These are phyloP conservation scores for Pollenia labialis DNA, from an alignment of 2,888 invertebrate species.

Conservation along the genomic window DNA sequence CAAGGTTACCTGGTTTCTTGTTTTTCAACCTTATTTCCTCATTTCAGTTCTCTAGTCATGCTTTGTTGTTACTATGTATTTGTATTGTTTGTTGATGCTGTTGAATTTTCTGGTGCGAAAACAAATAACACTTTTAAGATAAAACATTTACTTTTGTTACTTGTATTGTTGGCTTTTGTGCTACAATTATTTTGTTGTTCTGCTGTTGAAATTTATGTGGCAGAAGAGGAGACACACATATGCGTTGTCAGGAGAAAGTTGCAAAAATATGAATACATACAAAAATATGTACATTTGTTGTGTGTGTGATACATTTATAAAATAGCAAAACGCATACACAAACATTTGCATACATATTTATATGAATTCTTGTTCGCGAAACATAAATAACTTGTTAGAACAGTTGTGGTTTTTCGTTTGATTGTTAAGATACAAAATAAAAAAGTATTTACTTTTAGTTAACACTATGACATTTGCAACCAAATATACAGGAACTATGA, in stretches of 20 bases:
- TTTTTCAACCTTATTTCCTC: background rate
- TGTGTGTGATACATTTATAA: no score
- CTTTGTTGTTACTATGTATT: background rate
- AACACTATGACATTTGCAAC: background rate
- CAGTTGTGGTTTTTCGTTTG: constrained; percentile 26
- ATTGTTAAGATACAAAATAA: background rate
- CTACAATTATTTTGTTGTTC: background rate
- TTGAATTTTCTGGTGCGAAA: constrained; percentile 35
- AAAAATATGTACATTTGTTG: background rate
- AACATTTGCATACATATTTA: background rate
- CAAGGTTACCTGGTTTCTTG: constrained; percentile 11
- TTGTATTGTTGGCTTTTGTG: background rate
- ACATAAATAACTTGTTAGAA: constrained; percentile 18
- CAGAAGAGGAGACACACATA: background rate
- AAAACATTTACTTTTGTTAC: constrained; percentile 35
- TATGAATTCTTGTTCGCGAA: background rate
- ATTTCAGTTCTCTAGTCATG: background rate
- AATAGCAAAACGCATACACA: no score
- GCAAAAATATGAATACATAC: background rate
- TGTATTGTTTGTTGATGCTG: background rate
- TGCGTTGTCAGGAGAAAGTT: background rate
- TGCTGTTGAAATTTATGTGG: constrained; percentile 5
- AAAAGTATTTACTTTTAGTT: constrained; percentile 29
- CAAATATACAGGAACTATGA: background rate
- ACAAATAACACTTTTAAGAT: constrained; percentile 43